Evolutionary conservation across 2,797 vertebrate species (phyloP), one percentile per base, ranked within the genome.

Genomic region (Gila robusta): DNA sequence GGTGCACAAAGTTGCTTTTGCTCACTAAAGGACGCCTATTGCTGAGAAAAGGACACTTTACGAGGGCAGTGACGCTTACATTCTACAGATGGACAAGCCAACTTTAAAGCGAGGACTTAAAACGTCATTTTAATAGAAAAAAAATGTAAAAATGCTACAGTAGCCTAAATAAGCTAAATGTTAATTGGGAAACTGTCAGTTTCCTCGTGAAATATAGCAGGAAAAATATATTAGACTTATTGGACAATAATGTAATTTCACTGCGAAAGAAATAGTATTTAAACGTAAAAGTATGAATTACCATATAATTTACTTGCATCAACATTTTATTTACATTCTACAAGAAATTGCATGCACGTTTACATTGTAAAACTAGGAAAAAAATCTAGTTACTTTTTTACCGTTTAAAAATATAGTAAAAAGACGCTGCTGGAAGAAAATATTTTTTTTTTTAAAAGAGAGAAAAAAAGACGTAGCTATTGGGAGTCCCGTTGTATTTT

Each of bases 1-100:
- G 80, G 28, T 81, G 81, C 11, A 72, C 66, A 79, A 70, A 84
- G 82, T 84, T 39, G 62, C 0, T 79, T 66, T 84, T 47, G 49
- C 66, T 47, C 52, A 47, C n/a, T 23, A 35, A 26, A 41, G 84
- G 84, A 85, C 54, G 49, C 41, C 52, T 84, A 52, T 64, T 47
- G 66, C 37, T 44, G 76, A 71, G 28, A 59, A 84, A 79, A 19
- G 52, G 83, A 83, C 41, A 62, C 21, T 74, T 82, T 32, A 19
- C 69, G 39, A 62, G 6, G 62, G 26, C 70, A 47, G 69, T 23
- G 28, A 47, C 4, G 44, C 44, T 73, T 35, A 14, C 44, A 39
- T 69, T 54, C 82, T 56, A 23, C 78, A 67, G 26, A 77, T 54
- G 72, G 82, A 83, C 47, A 76, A 54, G 47, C 2, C 73, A 69